Conservation (phyloP, 2,888 invertebrate species). For the Papilio demoleus region DNA sequence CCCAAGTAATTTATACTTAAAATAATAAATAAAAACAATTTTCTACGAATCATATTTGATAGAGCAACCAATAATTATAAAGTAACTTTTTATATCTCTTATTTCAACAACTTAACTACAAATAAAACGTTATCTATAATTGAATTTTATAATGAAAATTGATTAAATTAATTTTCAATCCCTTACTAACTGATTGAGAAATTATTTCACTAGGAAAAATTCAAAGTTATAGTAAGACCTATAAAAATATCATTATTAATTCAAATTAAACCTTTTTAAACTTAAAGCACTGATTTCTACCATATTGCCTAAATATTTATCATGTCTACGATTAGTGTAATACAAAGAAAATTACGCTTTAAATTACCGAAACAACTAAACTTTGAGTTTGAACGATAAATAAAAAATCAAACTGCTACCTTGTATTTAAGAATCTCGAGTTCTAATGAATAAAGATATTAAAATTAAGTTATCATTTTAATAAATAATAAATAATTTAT, state of each 20-base stretch:
- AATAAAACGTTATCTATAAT: conserved; percentile 22
- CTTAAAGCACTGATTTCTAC: not conserved
- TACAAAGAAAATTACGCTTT: not conserved
- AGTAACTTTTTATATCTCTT: not conserved
- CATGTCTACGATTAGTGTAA: not conserved
- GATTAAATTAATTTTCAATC: not conserved
- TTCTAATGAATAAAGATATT: conserved; percentile 21
- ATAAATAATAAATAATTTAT: conserved; percentile 14
- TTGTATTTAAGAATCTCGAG: not conserved
- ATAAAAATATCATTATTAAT: too few relatives aligned
- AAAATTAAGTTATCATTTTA: conserved; percentile 15
- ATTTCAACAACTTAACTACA: not conserved
- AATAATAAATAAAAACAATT: conserved; percentile 18
- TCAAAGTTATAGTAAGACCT: too few relatives aligned
- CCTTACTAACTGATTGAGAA: not conserved
- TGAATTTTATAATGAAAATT: conserved; percentile 21
- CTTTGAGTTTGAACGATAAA: conserved; percentile 6
- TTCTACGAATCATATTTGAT: conserved; percentile 22
- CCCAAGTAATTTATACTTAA: conserved; percentile 11
- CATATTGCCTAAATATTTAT: not conserved
- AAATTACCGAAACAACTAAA: not conserved
- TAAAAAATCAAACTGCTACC: not conserved
- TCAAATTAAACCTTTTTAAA: not conserved
- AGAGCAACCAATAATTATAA: not conserved
- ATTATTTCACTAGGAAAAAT: not conserved